phyloP scores from a whole-genome alignment of 35 echinoderm and acorn worm genomes.

The Stichopus chloronotus region DNA sequence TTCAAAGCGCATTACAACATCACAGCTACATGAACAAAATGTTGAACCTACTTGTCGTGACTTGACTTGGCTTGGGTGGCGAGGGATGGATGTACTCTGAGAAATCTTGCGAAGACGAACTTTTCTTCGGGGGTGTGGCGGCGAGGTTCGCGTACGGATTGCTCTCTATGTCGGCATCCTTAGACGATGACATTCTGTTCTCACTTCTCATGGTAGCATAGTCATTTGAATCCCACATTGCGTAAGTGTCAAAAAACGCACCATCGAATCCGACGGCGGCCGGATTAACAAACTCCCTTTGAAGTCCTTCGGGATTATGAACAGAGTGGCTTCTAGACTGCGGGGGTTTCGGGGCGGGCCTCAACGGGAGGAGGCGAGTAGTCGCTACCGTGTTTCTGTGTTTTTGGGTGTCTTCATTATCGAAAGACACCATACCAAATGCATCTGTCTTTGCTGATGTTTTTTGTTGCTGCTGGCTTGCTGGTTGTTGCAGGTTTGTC shows the following conservation, averaged over 20 bases:
- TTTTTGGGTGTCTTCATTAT: neutral
- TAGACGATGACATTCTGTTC: neutral
- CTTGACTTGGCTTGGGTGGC: slow-evolving; percentile 39
- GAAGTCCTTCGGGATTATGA: slow-evolving; percentile 19
- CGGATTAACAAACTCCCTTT: slow-evolving; percentile 42
- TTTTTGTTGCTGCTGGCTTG: neutral
- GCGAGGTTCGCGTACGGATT: slow-evolving; percentile 46
- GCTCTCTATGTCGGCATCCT: slow-evolving; percentile 13
- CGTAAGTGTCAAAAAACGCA: slow-evolving; percentile 21
- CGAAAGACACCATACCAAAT: slow-evolving; percentile 61
- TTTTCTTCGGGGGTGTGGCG: slow-evolving; percentile 36
- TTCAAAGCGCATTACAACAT: no score
- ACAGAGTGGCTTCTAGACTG: slow-evolving; percentile 23
- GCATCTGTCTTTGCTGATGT: slow-evolving; percentile 32
- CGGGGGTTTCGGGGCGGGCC: slow-evolving; percentile 34
- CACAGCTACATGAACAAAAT: no score
- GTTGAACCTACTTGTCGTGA: slow-evolving; percentile 13
- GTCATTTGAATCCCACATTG: neutral
- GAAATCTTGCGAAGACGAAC: neutral
- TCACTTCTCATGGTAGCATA: slow-evolving; percentile 47
- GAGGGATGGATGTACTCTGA: slow-evolving; percentile 50
- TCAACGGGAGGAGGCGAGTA: neutral
- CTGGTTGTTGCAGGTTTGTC: neutral
- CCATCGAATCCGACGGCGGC: neutral
- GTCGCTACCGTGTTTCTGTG: slow-evolving; percentile 21